Percentiles rank a stretch among this genome's conserved stretches.
Evolutionary conservation across 1,140 invertebrate genomes (phyloP).

Genomic region (Subanguina moxae): DNA sequence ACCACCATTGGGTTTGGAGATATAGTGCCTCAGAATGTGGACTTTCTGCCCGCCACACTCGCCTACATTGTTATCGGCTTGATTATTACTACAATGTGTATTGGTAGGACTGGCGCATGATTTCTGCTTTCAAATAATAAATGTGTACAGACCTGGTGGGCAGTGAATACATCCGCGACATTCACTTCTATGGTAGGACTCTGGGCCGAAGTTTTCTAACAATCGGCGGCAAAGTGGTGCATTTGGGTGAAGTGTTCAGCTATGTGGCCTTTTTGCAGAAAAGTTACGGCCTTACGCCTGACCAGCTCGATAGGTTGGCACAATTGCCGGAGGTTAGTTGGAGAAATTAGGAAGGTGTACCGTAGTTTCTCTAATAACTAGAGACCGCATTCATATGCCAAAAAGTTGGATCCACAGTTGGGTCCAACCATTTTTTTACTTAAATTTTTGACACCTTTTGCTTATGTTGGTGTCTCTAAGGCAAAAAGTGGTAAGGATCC

Average conservation of each 20-base stretch:
- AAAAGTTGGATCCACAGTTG: too few relatives aligned
- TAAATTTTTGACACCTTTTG: too few relatives aligned
- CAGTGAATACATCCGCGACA: conserved; percentile 58
- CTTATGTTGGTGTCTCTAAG: too few relatives aligned
- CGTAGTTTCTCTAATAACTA: too few relatives aligned
- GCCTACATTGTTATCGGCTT: conserved; percentile 57
- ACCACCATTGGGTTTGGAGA: conserved; percentile 59
- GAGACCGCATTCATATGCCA: too few relatives aligned
- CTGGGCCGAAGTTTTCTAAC: conserved; percentile 56
- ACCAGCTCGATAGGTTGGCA: conserved; percentile 56
- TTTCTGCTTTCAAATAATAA: not conserved
- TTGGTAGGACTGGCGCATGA: conserved; percentile 34
- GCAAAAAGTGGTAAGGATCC: too few relatives aligned
- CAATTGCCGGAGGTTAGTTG: conserved; percentile 48
- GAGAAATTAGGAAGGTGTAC: not conserved
- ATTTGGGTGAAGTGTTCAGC: conserved; percentile 56
- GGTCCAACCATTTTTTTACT: too few relatives aligned
- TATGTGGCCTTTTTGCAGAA: conserved; percentile 60
- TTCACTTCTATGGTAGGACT: conserved; percentile 57
- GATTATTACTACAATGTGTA: conserved; percentile 60
- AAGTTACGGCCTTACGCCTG: conserved; percentile 58
- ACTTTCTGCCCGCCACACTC: conserved; percentile 54
- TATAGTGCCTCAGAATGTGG: conserved; percentile 57
- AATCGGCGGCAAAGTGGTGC: conserved; percentile 59
- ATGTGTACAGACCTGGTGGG: conserved; percentile 52